Percentiles rank a stretch among this genome's conserved stretches.
Evolutionary conservation across 2,797 vertebrate genomes (phyloP).

Genomic region (Falco berigora): DNA sequence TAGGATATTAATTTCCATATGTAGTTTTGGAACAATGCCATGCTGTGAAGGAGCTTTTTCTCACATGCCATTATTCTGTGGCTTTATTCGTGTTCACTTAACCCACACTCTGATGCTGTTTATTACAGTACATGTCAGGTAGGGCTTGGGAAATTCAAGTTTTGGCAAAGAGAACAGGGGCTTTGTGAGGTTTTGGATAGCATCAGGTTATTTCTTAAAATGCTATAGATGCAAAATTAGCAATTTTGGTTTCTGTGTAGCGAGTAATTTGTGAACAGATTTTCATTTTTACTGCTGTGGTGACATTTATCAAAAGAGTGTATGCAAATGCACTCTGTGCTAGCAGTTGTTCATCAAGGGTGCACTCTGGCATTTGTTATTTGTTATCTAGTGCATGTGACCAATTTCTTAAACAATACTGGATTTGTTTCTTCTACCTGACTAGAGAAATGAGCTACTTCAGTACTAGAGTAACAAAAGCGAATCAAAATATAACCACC

Average conservation of each 20-base stretch:
- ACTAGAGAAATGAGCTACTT: not conserved
- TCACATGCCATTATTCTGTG: not conserved
- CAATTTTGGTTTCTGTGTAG: not conserved
- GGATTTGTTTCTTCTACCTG: not conserved
- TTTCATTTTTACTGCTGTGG: not conserved
- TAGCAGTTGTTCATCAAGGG: not conserved
- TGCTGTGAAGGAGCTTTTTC: not conserved
- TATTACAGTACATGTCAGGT: not conserved
- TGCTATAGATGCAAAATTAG: not conserved
- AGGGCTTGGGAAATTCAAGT: not conserved
- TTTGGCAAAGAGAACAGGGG: not conserved
- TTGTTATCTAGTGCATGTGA: not conserved
- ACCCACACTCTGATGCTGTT: not conserved
- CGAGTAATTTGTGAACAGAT: not conserved
- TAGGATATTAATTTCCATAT: constrained; percentile 58
- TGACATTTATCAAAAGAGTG: not conserved
- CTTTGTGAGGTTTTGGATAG: not conserved
- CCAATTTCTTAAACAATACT: not conserved
- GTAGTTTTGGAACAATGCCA: constrained; percentile 30
- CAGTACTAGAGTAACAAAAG: not conserved
- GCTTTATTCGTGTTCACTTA: not conserved
- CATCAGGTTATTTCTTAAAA: not conserved
- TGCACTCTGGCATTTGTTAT: not conserved
- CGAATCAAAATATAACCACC: not conserved
- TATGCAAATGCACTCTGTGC: not conserved